Evolutionary conservation across 2,113 vertebrate species (phyloP), one percentile per base, ranked within the genome.

Genomic region (Herpetotheres cachinnans): DNA sequence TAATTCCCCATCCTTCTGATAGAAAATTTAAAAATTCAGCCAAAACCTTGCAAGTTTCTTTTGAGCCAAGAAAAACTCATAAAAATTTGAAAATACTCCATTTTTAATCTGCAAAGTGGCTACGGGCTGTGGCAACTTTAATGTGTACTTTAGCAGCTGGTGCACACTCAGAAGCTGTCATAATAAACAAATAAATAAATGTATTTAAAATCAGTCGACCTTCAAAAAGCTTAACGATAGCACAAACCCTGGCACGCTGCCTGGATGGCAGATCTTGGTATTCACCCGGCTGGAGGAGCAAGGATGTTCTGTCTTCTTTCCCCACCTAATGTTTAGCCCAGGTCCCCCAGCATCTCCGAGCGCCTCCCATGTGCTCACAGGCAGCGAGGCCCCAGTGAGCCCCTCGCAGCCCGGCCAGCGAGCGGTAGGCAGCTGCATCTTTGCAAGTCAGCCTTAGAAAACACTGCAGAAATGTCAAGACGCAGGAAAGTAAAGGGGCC

Each of bases 341-440:
- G 0, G 0, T 70, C 29, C 27, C 40, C 15, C 83, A 54, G 58
- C 18, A 17, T 4, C 46, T 26, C 67, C 17, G 1, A 11, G 49
- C 2, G 6, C 38, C 34, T 74, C 54, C 36, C 0, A 3, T 2
- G 3, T 3, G 26, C 44, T 26, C 44, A 6, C 29, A 11, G 25
- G 22, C 44, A 44, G 30, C 3, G 11, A 15, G 22, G 25, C 6
- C 30, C 16, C 59, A 12, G 30, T 1, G 7, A 87, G 47, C 54
- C 46, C 88, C 15, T 22, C 0, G 0, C 54, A 56, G 55, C 92
- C 52, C 1, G 2, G 19, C 36, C 18, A 5, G 62, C 2, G 5
- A 26, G 13, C 0, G 0, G 29, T 4, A 30, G 27, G 6, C 0
- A 1, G 49, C 55, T 81, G 59, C 65, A 13, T 8, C 82, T 63